Evolutionary conservation across 2,888 invertebrate species (phyloP), one percentile per base, ranked within the genome.

Genomic region (Eupithecia pulchellata): DNA sequence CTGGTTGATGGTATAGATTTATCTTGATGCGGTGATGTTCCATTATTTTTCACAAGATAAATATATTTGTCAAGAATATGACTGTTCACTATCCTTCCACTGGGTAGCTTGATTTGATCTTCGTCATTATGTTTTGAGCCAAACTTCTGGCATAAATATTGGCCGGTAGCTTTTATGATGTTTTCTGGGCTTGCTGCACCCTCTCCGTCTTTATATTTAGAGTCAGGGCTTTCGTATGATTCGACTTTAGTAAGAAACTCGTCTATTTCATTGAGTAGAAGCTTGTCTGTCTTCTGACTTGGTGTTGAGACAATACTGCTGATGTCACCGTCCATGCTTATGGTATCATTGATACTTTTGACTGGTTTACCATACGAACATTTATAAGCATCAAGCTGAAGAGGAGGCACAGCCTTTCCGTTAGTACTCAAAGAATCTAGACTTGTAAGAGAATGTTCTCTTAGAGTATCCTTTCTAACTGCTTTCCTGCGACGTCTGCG

Each of bases 211-310:
- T 87, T 89, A 61, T 79, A 86, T 75, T 88, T 89, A 13, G 82
- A 78, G 3, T 92, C 91, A 0, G 94, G 92, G 66, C 85, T 88
- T 73, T 94, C 92, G 72, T 93, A 94, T 4, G 87, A 84, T 64
- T 94, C 93, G 2, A 94, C 92, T 87, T 90, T 93, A 39, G 87
- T 92, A 14, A 94, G 80, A 75, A 94, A 94, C 68, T 93, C 92
- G 75, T 94, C 94, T 74, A 94, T 94, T 89, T 94, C 94, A 78
- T 90, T 86, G 0, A 94, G 81, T 47, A 94, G 84, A 11, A 93
- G 79, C 74, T 90, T 91, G 71, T 94, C 94, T 75, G 90, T 91
- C 66, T 90, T 91, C 79, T 93, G 94, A 78, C 86, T 91, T 11
- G 94, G 93, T 61, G 94, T 91, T 64, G 92, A 92, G 1, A 90